Percentiles rank a stretch among this genome's conserved stretches.
Conservation (phyloP, 2,888 invertebrate genomes). For the Catocala fraxini region DNA sequence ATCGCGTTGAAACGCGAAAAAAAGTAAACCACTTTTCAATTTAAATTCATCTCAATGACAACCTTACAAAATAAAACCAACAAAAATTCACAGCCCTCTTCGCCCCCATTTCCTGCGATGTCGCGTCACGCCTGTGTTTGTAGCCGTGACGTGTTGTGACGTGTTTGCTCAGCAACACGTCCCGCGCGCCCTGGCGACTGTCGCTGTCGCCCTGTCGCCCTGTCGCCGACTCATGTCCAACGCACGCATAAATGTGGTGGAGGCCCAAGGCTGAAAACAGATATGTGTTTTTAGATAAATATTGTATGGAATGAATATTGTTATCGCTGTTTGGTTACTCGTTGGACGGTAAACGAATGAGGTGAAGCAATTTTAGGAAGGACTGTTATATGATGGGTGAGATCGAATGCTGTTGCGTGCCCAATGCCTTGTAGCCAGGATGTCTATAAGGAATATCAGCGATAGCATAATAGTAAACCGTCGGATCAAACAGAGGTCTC, state of each 20-base stretch:
- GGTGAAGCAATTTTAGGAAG: no score
- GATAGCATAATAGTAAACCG: no score
- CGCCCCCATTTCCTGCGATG: slow-evolving; percentile 11
- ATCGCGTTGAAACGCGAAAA: no score
- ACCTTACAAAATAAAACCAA: slow-evolving; percentile 1
- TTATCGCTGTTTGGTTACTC: background rate
- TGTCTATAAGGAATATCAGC: no score
- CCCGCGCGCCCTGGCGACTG: slow-evolving; percentile 13
- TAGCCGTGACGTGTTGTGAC: slow-evolving; percentile 36
- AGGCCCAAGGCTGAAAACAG: background rate
- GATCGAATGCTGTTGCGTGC: no score
- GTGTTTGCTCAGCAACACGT: slow-evolving; percentile 46
- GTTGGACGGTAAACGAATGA: no score
- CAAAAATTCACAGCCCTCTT: slow-evolving; percentile 6
- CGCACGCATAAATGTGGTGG: background rate
- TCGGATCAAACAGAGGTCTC: no score
- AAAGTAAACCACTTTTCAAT: background rate
- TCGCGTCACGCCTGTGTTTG: slow-evolving; percentile 25
- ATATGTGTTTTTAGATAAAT: slow-evolving; percentile 2
- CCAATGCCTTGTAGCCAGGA: no score
- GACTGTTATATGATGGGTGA: no score
- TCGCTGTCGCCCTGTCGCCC: slow-evolving; percentile 26
- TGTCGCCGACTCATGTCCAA: slow-evolving; percentile 10
- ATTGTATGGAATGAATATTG: background rate
- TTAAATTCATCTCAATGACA: background rate